Percentiles rank a stretch among this genome's conserved stretches.
Evolutionary conservation across 2,888 invertebrate species (phyloP).

Genomic region (Nemoura dubitans): DNA sequence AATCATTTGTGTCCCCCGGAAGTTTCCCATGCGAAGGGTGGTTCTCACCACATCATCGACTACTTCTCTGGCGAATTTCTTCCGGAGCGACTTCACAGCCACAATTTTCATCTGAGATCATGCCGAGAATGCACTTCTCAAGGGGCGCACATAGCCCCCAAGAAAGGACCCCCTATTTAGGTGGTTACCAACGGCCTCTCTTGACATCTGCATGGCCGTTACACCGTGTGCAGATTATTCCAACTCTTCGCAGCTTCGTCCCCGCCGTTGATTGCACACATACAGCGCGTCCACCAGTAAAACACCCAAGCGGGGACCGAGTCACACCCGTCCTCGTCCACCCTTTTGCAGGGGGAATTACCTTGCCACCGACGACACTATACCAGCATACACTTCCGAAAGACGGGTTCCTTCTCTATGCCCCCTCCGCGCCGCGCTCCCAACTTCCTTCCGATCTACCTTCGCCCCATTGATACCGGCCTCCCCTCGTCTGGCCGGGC

Average conservation of each 20-base stretch:
- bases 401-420: background rate
- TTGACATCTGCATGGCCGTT: slow-evolving; percentile 18
- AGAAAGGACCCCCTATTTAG: background rate
- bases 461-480: background rate
- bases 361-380: background rate
- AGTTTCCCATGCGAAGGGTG: background rate
- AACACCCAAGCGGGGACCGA: no score
- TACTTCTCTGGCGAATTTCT: background rate
- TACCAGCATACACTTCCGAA: slow-evolving; percentile 22
- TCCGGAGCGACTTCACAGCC: background rate
- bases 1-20: background rate
- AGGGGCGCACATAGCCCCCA: background rate
- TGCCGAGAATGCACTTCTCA: background rate
- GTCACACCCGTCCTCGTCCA: background rate
- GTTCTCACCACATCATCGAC: slow-evolving; percentile 12
- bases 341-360: background rate
- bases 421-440: background rate
- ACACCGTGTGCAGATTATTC: background rate
- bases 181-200: background rate
- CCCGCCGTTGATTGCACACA: background rate
- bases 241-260: background rate
- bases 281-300: background rate
- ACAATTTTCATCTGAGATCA: background rate
- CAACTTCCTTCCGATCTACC: slow-evolving; percentile 34
- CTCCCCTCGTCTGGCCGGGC: background rate